Evolutionary conservation across 1,140 invertebrate species (phyloP).

Genomic region (Spodoptera litura): DNA sequence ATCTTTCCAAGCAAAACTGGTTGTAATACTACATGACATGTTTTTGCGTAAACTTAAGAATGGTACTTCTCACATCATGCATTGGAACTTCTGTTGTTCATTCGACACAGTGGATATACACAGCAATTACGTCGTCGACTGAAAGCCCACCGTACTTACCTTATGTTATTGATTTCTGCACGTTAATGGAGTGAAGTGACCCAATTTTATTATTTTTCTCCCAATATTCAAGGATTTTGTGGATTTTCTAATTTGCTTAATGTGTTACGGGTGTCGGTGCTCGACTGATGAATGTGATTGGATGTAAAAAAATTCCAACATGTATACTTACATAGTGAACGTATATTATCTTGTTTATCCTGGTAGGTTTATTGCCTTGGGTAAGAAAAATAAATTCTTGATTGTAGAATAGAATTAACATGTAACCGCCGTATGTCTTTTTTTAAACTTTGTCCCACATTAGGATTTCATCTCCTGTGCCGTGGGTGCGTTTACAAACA

Average conservation of each 20-base stretch:
- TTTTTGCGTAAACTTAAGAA: background rate
- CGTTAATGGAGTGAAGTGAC: conserved; percentile 65
- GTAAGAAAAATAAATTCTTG: too few species aligned
- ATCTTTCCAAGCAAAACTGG: too few species aligned
- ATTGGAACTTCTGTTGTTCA: background rate
- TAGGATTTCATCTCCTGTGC: too few species aligned
- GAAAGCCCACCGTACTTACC: conserved; percentile 47
- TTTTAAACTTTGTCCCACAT: too few species aligned
- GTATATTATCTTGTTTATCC: too few species aligned
- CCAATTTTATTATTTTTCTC: conserved; percentile 51
- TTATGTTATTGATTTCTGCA: conserved; percentile 62
- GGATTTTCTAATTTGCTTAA: conserved; percentile 23
- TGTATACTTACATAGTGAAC: too few species aligned
- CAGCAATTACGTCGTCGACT: conserved; percentile 36
- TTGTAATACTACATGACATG: background rate
- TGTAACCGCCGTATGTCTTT: too few species aligned
- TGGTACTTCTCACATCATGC: too few species aligned
- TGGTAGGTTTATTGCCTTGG: too few species aligned
- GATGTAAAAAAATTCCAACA: background rate
- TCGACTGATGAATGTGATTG: background rate
- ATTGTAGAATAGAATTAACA: too few species aligned
- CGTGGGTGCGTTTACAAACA: too few species aligned
- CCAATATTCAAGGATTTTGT: background rate
- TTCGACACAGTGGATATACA: background rate
- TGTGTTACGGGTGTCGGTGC: background rate